Evolutionary conservation across 2,888 invertebrate genomes (phyloP), one percentile per base, ranked within the genome.

Genomic region (Rhamnusium bicolor): DNA sequence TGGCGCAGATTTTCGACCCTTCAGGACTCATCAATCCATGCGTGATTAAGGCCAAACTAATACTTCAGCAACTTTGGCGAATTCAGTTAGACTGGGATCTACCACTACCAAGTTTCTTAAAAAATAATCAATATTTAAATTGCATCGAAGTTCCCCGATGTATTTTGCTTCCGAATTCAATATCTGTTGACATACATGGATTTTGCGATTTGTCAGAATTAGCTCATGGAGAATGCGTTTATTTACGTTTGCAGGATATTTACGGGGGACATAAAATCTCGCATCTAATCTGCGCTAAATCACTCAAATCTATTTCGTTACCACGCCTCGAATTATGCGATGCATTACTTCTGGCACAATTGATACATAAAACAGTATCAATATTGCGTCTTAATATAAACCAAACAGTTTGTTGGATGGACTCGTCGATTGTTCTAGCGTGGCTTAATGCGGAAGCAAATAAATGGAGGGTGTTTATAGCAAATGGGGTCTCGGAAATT

Each of bases 281-380:
- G 6, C 62, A 65, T 49, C 54, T 74, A 40, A n/a, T 76, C 4
- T 69, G 69, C 24, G 63, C 72, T 6, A 74, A 74, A 62, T 69
- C 65, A 10, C 60, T 80, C 47, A 81, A 80, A 70, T 7, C 24
- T 5, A 24, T 81, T 12, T 61, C 78, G 6, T 14, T 81, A 7
- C 80, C 82, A 8, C 51, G 74, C 53, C 62, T 82, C 18, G 79
- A 80, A 69, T 62, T 79, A 21, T 79, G 78, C 27, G 77, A 69
- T 1, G 77, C 79, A 4, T 24, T 77, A n/a, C 54, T 80, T n/a
- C 51, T 79, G n/a, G 73, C 74, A 14, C 68, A 60, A 56, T 69
- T 78, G 51, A 46, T 73, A n/a, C 65, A 72, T 24, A 67, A 69
- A 53, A 40, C 72, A 16, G 49, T 10, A 40, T 32, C 27, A 1